Base-by-base conservation (phyloP, 2,888 invertebrate genomes). In the Hypsopygia costalis region DNA sequence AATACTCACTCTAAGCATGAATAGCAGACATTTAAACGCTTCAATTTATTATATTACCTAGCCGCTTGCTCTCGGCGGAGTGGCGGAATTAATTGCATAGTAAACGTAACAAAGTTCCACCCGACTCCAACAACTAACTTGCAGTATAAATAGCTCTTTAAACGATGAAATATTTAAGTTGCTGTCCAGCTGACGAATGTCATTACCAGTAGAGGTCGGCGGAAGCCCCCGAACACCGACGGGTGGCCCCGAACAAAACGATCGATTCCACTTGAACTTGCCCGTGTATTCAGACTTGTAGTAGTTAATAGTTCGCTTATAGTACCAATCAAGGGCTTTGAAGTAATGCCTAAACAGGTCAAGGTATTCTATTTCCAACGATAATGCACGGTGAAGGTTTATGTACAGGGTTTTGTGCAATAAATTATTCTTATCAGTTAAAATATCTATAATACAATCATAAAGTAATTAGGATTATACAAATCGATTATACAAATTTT, bases 251-350 rank as follows among this genome's bases (percentile, higher is more conserved):
- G 33, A 36, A 20, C 11, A 11, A 10, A 11, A 36, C 54, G 8
- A 69, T 66, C 66, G 67, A 68, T 68, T 63, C 51, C 49, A 52
- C 55, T 63, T 66, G 64, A 68, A 66, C 67, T 67, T 67, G 60
- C 52, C 53, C 51, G 57, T 58, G 45, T 49, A 55, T 44, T 44
- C 34, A 53, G 53, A 49, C 60, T 60, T 51, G 34, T 40, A 44
- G n/a, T n/a, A n/a, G n/a, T n/a, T n/a, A n/a, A n/a, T n/a, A n/a
- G n/a, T n/a, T n/a, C 11, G 20, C 21, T 30, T 30, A 21, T 37
- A 37, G 29, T 12, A 30, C 30, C n/a, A 37, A 56, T 53, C 49
- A 55, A 51, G 48, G 46, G 45, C 49, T 5, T 5, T 25, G 25
- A 21, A 37, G 36, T 37, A 30, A 30, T 30, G 30, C 21, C 36